phyloP scores from a whole-genome alignment of 2,888 invertebrate genomes.

The Ormyrus pomaceus region DNA sequence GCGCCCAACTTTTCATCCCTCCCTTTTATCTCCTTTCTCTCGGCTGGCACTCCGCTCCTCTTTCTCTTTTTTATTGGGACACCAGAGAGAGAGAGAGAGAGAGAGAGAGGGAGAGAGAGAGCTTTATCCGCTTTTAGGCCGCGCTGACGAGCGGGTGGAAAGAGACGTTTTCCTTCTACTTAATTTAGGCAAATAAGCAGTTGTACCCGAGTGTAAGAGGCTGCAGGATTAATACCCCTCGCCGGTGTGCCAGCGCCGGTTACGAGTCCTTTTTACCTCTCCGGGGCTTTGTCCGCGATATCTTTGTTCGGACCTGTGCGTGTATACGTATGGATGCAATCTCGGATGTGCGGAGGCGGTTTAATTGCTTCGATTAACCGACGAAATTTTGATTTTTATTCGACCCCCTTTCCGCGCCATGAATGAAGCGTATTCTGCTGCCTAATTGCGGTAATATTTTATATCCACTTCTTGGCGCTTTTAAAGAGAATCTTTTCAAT shows the following conservation, averaged over 20 bases:
- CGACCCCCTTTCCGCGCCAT: neutral
- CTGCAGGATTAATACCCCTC: too few relatives aligned
- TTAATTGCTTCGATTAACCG: constrained; percentile 32
- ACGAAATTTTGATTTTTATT: constrained; percentile 4
- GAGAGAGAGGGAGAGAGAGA: too few relatives aligned
- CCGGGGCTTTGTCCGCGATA: too few relatives aligned
- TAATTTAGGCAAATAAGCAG: constrained; percentile 62
- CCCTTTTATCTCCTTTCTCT: constrained; percentile 4
- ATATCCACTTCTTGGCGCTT: too few relatives aligned
- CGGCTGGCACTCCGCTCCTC: constrained; percentile 20
- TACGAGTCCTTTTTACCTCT: too few relatives aligned
- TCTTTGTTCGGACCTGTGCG: constrained; percentile 47
- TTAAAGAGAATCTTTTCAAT: too few relatives aligned
- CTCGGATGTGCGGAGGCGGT: neutral
- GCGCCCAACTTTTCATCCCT: neutral
- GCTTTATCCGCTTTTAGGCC: constrained; percentile 3
- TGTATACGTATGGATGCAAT: neutral
- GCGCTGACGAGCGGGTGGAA: constrained; percentile 28
- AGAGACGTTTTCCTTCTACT: constrained; percentile 57
- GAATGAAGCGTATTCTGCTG: neutral
- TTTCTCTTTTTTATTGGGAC: constrained; percentile 13
- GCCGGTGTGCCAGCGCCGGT: too few relatives aligned
- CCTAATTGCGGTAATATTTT: too few relatives aligned
- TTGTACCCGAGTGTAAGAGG: constrained; percentile 53
- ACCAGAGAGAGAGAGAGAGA: neutral